Evolutionary conservation across 2,797 vertebrate species (phyloP).

Genomic region (Crocidura indochinensis): DNA sequence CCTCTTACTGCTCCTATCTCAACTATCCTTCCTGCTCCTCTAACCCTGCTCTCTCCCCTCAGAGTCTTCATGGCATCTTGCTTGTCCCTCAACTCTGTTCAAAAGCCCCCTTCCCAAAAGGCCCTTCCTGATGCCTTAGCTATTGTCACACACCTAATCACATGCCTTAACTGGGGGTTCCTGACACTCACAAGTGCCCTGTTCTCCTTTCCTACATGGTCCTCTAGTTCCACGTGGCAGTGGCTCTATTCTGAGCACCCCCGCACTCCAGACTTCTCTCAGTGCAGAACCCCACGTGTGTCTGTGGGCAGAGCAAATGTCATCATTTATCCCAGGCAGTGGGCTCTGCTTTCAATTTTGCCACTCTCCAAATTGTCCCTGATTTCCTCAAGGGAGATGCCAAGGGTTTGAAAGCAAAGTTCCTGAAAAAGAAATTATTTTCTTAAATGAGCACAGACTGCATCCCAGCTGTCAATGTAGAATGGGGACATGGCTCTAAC

Average conservation of each 20-base stretch:
- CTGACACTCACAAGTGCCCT: neutral
- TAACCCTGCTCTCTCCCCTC: no score
- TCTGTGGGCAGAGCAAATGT: neutral
- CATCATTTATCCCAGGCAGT: neutral
- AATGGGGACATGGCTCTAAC: neutral
- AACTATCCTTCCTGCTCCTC: no score
- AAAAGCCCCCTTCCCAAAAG: neutral
- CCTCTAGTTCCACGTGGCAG: neutral
- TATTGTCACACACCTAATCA: no score
- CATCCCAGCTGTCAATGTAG: neutral
- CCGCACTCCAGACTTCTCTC: no score
- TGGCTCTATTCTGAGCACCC: neutral
- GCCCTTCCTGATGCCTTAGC: neutral
- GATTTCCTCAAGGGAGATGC: neutral
- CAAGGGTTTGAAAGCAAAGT: conserved; percentile 37
- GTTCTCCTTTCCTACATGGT: neutral
- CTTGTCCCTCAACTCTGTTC: no score
- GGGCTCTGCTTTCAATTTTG: neutral
- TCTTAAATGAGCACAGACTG: neutral
- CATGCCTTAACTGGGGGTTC: no score
- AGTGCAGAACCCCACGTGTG: neutral
- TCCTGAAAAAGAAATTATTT: neutral
- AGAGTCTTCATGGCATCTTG: no score
- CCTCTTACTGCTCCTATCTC: neutral
- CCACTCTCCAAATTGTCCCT: neutral